phyloP scores from a whole-genome alignment of 2,888 invertebrate species.

The Callimorpha dominula region DNA sequence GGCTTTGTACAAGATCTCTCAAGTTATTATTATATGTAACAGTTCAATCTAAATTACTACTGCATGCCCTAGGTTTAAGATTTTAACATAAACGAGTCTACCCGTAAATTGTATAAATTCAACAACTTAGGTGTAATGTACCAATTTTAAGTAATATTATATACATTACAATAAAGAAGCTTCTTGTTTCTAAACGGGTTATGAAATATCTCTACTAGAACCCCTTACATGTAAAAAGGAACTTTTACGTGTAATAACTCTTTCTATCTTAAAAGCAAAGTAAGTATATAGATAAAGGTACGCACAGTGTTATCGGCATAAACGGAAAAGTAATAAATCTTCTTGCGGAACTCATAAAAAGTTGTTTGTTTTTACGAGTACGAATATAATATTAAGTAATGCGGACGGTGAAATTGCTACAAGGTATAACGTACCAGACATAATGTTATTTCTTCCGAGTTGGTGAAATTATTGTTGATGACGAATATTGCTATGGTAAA shows the following conservation, averaged over 20 bases:
- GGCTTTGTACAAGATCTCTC: no score
- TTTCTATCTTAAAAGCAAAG: conserved; percentile 4
- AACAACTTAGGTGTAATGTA: no score
- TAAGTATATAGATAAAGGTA: conserved; percentile 13
- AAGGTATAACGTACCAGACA: conserved; percentile 27
- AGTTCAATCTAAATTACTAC: no score
- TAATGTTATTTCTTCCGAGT: conserved; percentile 14
- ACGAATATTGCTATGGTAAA: conserved; percentile 20
- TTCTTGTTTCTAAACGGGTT: no score
- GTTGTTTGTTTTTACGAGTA: conserved; percentile 49
- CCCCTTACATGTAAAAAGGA: not conserved
- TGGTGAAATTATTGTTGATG: conserved; percentile 13
- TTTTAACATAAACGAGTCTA: no score
- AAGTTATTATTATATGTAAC: no score
- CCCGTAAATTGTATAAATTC: no score
- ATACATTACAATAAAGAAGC: no score
- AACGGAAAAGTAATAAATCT: conserved; percentile 42
- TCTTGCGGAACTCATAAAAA: conserved; percentile 41
- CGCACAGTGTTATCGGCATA: conserved; percentile 28
- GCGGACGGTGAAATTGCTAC: conserved; percentile 33
- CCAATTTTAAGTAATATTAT: no score
- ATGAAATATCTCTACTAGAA: not conserved
- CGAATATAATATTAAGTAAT: conserved; percentile 44
- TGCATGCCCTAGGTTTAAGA: no score
- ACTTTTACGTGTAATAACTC: conserved; percentile 8